phyloP scores from a whole-genome alignment of 2,113 vertebrate species.

The Caranx ignobilis region DNA sequence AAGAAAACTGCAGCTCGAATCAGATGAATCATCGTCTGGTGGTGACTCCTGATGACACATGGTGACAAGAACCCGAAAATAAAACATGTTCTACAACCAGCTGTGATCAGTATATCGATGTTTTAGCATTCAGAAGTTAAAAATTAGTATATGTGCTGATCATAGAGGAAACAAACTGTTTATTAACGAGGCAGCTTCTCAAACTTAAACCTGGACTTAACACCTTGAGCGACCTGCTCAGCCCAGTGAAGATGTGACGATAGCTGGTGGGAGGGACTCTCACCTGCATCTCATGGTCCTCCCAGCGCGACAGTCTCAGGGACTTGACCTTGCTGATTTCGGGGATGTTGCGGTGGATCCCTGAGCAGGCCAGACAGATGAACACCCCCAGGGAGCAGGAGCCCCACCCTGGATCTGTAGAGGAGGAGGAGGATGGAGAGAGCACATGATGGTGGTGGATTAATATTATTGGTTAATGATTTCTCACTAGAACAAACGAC shows the following conservation, averaged over 20 bases:
- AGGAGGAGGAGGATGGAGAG: neutral
- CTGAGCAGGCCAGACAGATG: slow-evolving; percentile 84
- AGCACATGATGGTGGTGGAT: too few species aligned
- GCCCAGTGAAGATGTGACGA: too few species aligned
- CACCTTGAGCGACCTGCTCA: too few species aligned
- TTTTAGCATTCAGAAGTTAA: too few species aligned
- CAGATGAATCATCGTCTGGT: neutral
- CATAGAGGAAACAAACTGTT: too few species aligned
- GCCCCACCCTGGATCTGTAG: slow-evolving; percentile 81
- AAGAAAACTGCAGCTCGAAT: neutral
- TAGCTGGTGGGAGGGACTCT: neutral
- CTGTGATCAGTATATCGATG: neutral
- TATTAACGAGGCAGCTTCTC: too few species aligned
- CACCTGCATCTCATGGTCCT: slow-evolving; percentile 85
- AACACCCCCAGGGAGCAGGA: slow-evolving; percentile 85
- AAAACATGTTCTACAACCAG: neutral
- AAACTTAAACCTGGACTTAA: too few species aligned
- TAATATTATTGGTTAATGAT: too few species aligned
- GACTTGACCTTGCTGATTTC: slow-evolving; percentile 84
- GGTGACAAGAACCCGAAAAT: neutral
- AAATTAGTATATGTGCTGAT: too few species aligned
- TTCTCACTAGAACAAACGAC: too few species aligned
- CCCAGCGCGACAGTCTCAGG: slow-evolving; percentile 82
- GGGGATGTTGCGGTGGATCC: slow-evolving; percentile 84
- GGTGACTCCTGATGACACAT: neutral